Percentiles rank a stretch among this genome's conserved stretches.
Conservation (phyloP, 2,888 invertebrate species). For the Hermaeophaga mercurialis region DNA sequence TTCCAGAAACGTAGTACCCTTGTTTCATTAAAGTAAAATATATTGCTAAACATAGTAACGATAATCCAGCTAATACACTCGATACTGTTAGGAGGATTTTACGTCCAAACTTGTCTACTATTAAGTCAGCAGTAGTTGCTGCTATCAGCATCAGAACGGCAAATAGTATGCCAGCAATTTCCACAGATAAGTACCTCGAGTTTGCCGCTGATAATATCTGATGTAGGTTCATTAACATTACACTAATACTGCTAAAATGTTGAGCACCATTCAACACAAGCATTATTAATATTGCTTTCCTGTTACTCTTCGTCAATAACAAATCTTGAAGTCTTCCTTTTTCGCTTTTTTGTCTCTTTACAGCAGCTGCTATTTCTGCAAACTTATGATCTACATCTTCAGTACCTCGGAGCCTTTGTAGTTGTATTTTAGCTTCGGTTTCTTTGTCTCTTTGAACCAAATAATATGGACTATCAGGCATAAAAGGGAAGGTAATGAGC, state of each 20-base stretch:
- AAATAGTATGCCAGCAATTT: constrained; percentile 50
- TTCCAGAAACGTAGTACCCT: constrained; percentile 41
- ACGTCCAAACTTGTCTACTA: constrained; percentile 52
- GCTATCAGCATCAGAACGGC: constrained; percentile 51
- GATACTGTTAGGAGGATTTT: constrained; percentile 49
- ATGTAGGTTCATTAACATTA: constrained; percentile 55
- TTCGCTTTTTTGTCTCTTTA: constrained; percentile 51
- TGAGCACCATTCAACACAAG: constrained; percentile 52
- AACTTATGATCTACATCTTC: constrained; percentile 51
- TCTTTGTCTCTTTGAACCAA: constrained; percentile 49
- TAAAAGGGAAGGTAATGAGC: constrained; percentile 48
- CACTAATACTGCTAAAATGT: constrained; percentile 55
- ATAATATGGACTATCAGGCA: constrained; percentile 53
- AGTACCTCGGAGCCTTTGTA: constrained; percentile 45
- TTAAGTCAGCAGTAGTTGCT: constrained; percentile 47
- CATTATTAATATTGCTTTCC: constrained; percentile 54
- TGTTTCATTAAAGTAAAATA: constrained; percentile 50
- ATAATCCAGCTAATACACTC: constrained; percentile 49
- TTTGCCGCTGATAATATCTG: constrained; percentile 48
- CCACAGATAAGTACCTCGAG: constrained; percentile 45
- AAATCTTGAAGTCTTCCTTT: constrained; percentile 52
- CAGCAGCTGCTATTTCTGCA: constrained; percentile 50
- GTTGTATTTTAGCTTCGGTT: constrained; percentile 48
- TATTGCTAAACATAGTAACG: constrained; percentile 48
- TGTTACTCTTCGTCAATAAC: constrained; percentile 50